phyloP scores from a whole-genome alignment of 2,797 vertebrate species.

The Loris lydekkerianus region DNA sequence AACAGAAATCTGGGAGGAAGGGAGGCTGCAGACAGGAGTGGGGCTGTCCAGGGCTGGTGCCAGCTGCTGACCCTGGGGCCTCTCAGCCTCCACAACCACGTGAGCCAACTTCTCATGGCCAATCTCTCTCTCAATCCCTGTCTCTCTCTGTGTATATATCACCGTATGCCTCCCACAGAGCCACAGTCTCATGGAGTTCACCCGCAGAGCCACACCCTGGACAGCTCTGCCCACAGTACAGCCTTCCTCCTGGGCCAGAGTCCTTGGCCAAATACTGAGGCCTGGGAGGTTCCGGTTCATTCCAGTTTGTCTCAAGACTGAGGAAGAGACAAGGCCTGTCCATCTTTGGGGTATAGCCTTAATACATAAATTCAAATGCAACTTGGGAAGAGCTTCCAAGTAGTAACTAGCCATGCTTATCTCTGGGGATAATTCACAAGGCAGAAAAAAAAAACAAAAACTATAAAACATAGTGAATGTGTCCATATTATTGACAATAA shows the following conservation, averaged over 20 bases:
- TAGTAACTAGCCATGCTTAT: fast-evolving
- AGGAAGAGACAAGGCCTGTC: fast-evolving
- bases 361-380: fast-evolving
- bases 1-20: no score
- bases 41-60: no score
- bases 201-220: fast-evolving
- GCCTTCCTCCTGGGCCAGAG: fast-evolving
- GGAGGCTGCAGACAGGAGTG: no score
- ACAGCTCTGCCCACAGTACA: fast-evolving
- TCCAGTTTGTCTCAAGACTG: fast-evolving
- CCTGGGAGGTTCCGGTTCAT: fast-evolving
- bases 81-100: not conserved
- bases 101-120: fast-evolving
- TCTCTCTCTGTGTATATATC: not conserved
- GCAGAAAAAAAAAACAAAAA: not conserved
- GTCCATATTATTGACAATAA: fast-evolving
- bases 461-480: fast-evolving
- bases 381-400: not conserved
- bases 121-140: not conserved
- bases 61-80: not conserved
- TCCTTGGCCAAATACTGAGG: not conserved
- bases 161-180: fast-evolving
- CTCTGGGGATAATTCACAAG: not conserved
- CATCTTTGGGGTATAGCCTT: fast-evolving
- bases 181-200: not conserved